Percentiles rank a stretch among this genome's conserved stretches.
These are phyloP conservation scores for Chromoteleia sp. DNA, from an alignment of 2,888 invertebrate genomes.

Conservation along the genomic window DNA sequence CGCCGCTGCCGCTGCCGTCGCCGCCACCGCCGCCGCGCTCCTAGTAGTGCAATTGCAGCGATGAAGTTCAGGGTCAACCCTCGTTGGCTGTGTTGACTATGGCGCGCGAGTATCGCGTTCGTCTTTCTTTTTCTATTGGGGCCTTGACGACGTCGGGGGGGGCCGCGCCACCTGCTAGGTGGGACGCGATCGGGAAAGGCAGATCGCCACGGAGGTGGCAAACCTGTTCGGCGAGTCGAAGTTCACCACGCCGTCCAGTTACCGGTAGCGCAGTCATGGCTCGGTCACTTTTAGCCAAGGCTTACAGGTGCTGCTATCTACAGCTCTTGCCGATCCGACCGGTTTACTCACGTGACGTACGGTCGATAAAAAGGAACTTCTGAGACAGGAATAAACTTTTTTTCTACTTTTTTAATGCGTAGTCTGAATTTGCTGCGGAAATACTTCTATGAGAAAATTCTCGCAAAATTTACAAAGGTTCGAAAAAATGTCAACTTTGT, in stretches of 20 bases:
- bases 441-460: too few relatives aligned
- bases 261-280: conserved; percentile 56
- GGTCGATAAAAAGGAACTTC: conserved; percentile 72
- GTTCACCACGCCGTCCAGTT: conserved; percentile 50
- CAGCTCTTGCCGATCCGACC: conserved; percentile 56
- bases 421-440: too few relatives aligned
- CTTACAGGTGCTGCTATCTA: conserved; percentile 80
- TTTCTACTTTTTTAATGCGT: neutral
- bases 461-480: too few relatives aligned
- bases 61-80: conserved; percentile 83
- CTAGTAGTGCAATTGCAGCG: conserved; percentile 71
- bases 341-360: conserved; percentile 42
- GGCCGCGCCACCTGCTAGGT: conserved; percentile 67
- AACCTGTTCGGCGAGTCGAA: conserved; percentile 37
- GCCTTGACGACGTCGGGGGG: conserved; percentile 78
- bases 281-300: neutral
- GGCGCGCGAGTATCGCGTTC: conserved; percentile 77
- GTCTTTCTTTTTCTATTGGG: conserved; percentile 81
- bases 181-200: conserved; percentile 54
- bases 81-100: conserved; percentile 66
- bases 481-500: too few relatives aligned
- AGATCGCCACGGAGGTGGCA: conserved; percentile 47
- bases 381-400: neutral
- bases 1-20: conserved; percentile 58
- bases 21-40: conserved; percentile 58